phyloP scores from a whole-genome alignment of 92 coral and sea anemone genomes.

The Metridium senile region DNA sequence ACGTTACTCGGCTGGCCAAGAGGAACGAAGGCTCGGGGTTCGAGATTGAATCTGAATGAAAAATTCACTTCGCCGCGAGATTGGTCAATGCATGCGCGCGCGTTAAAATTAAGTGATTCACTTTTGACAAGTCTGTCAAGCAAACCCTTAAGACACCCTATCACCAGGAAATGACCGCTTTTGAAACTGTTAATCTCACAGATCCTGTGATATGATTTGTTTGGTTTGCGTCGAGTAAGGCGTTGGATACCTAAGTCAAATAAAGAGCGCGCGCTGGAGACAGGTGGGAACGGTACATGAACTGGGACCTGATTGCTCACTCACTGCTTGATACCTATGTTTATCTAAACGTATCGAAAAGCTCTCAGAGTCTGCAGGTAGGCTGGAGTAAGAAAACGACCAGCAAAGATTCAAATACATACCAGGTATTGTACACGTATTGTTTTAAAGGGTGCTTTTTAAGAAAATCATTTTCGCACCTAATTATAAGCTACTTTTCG shows the following conservation, averaged over 20 bases:
- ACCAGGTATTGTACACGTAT: not conserved
- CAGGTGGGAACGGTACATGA: constrained; percentile 53
- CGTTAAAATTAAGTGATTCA: constrained; percentile 22
- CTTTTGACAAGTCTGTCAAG: constrained; percentile 50
- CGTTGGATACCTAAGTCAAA: constrained; percentile 56
- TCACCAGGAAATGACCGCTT: constrained; percentile 61
- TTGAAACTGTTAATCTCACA: constrained; percentile 59
- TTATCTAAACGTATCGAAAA: constrained; percentile 59
- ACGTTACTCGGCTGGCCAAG: no score
- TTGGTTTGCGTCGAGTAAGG: constrained; percentile 66
- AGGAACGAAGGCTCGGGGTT: no score
- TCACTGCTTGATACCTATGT: constrained; percentile 45
- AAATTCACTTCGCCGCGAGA: no score
- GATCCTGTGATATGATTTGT: constrained; percentile 64
- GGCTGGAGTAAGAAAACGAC: not conserved
- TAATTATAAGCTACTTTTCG: no score
- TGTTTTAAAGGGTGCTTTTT: no score
- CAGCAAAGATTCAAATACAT: not conserved
- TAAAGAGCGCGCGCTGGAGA: constrained; percentile 27
- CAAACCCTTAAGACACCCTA: constrained; percentile 17
- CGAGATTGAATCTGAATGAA: constrained; percentile 24
- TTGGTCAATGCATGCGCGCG: no score
- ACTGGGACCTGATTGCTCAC: constrained; percentile 39
- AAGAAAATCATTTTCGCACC: no score
- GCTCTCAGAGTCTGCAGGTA: constrained; percentile 71